Evolutionary conservation across 2,797 vertebrate genomes (phyloP), one percentile per base, ranked within the genome.

Genomic region (Sardinella longiceps): DNA sequence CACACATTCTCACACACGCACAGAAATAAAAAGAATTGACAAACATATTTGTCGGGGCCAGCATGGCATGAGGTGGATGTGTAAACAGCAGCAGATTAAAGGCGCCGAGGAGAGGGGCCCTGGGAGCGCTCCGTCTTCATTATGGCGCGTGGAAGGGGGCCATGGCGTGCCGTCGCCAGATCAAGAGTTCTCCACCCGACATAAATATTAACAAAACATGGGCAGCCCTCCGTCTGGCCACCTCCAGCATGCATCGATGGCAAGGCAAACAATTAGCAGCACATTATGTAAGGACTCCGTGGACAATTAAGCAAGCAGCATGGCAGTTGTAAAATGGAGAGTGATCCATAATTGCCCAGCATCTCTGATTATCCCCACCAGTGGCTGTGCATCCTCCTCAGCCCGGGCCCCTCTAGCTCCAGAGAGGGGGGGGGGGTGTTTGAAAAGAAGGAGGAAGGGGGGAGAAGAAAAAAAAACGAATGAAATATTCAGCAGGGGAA

Each of bases 401-500:
- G 84, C 50, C 70, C 7, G 33, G 37, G 37, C 12, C 7, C 63
- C 11, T 30, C 77, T 33, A 5, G 66, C 28, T 33, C 70, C 70
- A 39, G 70, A 37, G 70, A 43, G 56, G 60, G 6, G 9, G 81
- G 28, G 33, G 33, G n/a, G n/a, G n/a, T n/a, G n/a, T n/a, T n/a
- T n/a, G n/a, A n/a, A 30, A 20, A 9, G 56, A 1, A n/a, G 56
- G 5, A 10, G n/a, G 20, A 25, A 9, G 56, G 56, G 60, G 5
- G 18, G 0, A n/a, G 28, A 11, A 5, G 5, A 7, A 0, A 80
- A 81, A 85, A 23, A 86, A 87, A 53, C 83, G 82, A 56, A 88
- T 87, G 66, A 88, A 90, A 90, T 90, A 90, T 90, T 86, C 87
- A 87, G 83, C 80, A 88, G 85, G 83, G 85, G 80, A 85, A 88